A percentile compares a stretch with the other conserved stretches of the same genome.
These are phyloP conservation scores for Drosophila pruinosa DNA, from an alignment of 1,140 invertebrate species.

Conservation along the genomic window DNA sequence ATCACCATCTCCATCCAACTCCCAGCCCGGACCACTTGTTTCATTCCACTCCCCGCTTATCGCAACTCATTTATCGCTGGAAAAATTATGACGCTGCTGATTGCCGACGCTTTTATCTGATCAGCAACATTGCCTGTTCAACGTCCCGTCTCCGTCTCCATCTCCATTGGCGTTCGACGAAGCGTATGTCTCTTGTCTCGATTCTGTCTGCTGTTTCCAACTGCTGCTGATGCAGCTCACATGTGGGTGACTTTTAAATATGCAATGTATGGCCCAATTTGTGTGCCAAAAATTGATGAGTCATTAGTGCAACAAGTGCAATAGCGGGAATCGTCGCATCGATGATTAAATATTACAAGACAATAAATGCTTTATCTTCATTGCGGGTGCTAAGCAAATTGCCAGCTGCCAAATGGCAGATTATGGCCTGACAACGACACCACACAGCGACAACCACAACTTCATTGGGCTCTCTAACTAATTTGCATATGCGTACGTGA, in stretches of 20 bases:
- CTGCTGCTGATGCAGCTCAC: not conserved
- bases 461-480: constrained; percentile 20
- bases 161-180: too few relatives aligned
- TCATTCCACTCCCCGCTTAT: constrained; percentile 54
- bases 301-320: constrained; percentile 75
- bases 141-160: not conserved
- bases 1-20: not conserved
- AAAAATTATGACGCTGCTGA: constrained; percentile 82
- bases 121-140: constrained; percentile 31
- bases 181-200: not conserved
- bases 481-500: constrained; percentile 29
- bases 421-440: constrained; percentile 50
- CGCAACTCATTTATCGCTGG: constrained; percentile 82
- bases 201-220: not conserved
- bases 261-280: constrained; percentile 43
- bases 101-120: constrained; percentile 76
- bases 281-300: constrained; percentile 61
- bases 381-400: constrained; percentile 71
- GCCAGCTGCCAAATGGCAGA: constrained; percentile 65
- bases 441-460: constrained; percentile 2
- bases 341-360: constrained; percentile 79
- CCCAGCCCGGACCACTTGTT: not conserved
- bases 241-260: constrained; percentile 65
- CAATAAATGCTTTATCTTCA: constrained; percentile 75
- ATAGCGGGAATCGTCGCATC: constrained; percentile 12